These are phyloP conservation scores for Sebastes oblongus DNA, from an alignment of 2,797 vertebrate genomes.

Conservation along the genomic window DNA sequence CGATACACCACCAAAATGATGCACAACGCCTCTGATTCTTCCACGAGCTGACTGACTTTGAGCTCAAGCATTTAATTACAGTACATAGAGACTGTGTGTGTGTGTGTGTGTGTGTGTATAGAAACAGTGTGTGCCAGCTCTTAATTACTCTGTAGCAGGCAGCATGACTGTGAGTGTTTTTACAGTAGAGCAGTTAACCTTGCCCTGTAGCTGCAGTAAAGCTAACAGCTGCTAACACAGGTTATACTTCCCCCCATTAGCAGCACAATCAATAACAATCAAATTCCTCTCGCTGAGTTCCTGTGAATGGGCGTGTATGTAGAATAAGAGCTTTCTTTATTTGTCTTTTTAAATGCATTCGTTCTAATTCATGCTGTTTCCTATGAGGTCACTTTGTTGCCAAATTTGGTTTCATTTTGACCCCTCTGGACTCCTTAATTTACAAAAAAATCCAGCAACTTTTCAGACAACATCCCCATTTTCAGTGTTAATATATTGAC, in stretches of 20 bases:
- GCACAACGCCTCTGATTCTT: slow-evolving; percentile 42
- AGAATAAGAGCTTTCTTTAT: neutral
- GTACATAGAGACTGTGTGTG: slow-evolving; percentile 11
- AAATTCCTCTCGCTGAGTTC: slow-evolving; percentile 26
- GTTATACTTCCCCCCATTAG: slow-evolving; percentile 44
- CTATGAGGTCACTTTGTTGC: neutral
- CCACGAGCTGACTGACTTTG: slow-evolving; percentile 51
- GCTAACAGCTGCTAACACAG: slow-evolving; percentile 47
- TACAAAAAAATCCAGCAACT: neutral
- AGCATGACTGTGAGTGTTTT: slow-evolving; percentile 44
- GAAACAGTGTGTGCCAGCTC: slow-evolving; percentile 35
- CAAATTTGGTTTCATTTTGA: neutral
- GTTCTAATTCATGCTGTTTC: neutral
- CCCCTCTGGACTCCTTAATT: neutral
- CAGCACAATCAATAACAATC: slow-evolving; percentile 54
- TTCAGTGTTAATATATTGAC: neutral
- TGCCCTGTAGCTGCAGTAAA: slow-evolving; percentile 39
- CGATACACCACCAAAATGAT: slow-evolving; percentile 36
- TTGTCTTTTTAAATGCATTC: neutral
- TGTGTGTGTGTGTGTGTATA: slow-evolving; percentile 9
- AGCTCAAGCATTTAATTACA: slow-evolving; percentile 65
- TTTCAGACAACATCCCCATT: neutral
- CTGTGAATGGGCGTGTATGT: slow-evolving; percentile 6
- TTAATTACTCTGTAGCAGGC: slow-evolving; percentile 59
- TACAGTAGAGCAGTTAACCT: slow-evolving; percentile 56